Conservation (phyloP, 2,888 invertebrate species). For the Panopea generosa region DNA sequence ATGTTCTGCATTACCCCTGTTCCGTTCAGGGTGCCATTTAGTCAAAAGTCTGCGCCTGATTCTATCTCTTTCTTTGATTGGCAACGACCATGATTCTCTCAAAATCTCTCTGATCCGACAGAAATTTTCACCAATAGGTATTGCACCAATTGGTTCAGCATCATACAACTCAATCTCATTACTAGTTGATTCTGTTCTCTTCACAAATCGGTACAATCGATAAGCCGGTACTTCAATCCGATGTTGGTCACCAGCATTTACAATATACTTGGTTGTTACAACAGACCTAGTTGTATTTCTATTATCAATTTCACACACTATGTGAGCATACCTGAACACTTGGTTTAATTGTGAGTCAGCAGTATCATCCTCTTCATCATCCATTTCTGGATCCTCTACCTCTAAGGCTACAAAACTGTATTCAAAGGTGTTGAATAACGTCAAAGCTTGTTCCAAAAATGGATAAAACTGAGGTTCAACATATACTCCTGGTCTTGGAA, state of each 20-base stretch:
- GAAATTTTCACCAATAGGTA: constrained; percentile 45
- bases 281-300: constrained; percentile 8
- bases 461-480: constrained; percentile 45
- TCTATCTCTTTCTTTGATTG: constrained; percentile 37
- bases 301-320: constrained; percentile 13
- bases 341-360: background rate
- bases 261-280: constrained; percentile 12
- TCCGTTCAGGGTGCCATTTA: constrained; percentile 68
- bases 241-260: constrained; percentile 23
- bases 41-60: constrained; percentile 48
- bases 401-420: constrained; percentile 48
- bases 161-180: constrained; percentile 26
- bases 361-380: background rate
- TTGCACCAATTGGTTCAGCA: constrained; percentile 23
- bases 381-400: background rate
- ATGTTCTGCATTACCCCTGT: constrained; percentile 46
- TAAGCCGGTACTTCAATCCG: constrained; percentile 12
- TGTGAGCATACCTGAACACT: constrained; percentile 36
- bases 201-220: constrained; percentile 26
- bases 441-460: constrained; percentile 42
- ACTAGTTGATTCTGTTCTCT: background rate
- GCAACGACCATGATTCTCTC: constrained; percentile 34
- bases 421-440: constrained; percentile 31
- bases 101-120: constrained; percentile 23
- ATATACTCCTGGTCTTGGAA: constrained; percentile 55